A percentile compares a stretch with the other conserved stretches of the same genome.
Evolutionary conservation across 2,113 vertebrate species (phyloP).

Genomic region (Grammomys dolichurus): DNA sequence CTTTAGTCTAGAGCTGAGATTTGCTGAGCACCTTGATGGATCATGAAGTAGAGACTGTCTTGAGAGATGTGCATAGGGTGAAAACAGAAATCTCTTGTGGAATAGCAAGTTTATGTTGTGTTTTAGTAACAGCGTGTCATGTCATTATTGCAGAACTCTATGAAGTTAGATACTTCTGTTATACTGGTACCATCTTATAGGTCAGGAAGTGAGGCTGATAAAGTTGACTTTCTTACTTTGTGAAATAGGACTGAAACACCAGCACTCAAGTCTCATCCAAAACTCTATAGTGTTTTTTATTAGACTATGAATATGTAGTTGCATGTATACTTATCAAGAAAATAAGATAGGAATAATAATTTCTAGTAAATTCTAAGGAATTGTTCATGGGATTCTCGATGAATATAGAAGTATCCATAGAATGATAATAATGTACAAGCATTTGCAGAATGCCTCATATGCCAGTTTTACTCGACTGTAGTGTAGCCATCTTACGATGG

Average conservation of each 20-base stretch:
- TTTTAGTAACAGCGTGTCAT: not conserved
- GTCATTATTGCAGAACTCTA: not conserved
- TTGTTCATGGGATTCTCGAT: conserved; percentile 19
- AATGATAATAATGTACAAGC: not conserved
- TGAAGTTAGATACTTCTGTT: not conserved
- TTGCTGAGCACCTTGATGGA: not conserved
- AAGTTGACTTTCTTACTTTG: not conserved
- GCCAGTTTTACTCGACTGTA: not conserved
- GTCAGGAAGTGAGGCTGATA: not conserved
- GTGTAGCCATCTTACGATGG: not conserved
- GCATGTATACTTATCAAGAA: not conserved
- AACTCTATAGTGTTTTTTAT: not conserved
- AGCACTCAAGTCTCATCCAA: rapidly evolving
- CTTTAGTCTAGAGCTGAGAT: conserved; percentile 34
- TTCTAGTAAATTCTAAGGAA: conserved; percentile 24
- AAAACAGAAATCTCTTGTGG: not conserved
- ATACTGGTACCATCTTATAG: not conserved
- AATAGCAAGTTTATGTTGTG: not conserved
- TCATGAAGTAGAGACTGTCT: not conserved
- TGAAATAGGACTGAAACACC: not conserved
- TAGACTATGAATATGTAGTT: not conserved
- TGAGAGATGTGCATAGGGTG: not conserved
- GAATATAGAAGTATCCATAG: not conserved
- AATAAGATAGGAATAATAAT: not conserved
- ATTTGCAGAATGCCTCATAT: not conserved